Evolutionary conservation across 2,797 vertebrate species (phyloP), one percentile per base, ranked within the genome.

Genomic region (Bucorvus abyssinicus): DNA sequence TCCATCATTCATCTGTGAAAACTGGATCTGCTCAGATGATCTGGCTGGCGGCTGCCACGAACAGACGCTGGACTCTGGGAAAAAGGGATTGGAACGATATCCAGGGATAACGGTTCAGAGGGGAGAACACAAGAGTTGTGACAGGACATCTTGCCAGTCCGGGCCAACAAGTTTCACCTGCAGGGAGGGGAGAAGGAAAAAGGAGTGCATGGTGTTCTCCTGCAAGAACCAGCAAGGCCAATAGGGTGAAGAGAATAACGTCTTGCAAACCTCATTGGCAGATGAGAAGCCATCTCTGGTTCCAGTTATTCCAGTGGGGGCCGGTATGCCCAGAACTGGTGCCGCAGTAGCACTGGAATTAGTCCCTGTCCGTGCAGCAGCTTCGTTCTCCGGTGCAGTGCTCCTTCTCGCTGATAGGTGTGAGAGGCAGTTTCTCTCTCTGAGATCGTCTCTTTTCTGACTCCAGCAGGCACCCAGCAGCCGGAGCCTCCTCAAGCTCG

Each of bases 401-500:
- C 15, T 50, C 34, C 75, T 59, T 63, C n/a, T 38, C 23, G 22
- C 14, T 64, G 36, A 2, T 40, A 32, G 4, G 7, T 12, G 12
- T 1, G 10, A 45, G 9, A 29, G 30, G 18, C 24, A 21, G 12
- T 38, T 81, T 34, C 26, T 44, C 32, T 44, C 22, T 23, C 61
- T 26, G 17, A 90, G 20, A 6, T 29, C 6, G 1, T 27, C 9
- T 26, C 20, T 75, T 56, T 36, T 82, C 74, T 92, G 14, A 30
- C 45, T 53, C 15, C 86, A 93, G 82, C 89, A 95, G 73, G 95
- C 95, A 53, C 95, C 87, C 82, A 96, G 98, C 47, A 95, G 98
- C 14, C 53, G 97, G 82, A 97, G 95, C 76, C 89, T 97, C 65
- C 97, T 97, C 57, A 97, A 96, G 77, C 77, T 93, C 60, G 85